phyloP scores from a whole-genome alignment of 2,113 vertebrate genomes.

The Peromyscus polionotus region DNA sequence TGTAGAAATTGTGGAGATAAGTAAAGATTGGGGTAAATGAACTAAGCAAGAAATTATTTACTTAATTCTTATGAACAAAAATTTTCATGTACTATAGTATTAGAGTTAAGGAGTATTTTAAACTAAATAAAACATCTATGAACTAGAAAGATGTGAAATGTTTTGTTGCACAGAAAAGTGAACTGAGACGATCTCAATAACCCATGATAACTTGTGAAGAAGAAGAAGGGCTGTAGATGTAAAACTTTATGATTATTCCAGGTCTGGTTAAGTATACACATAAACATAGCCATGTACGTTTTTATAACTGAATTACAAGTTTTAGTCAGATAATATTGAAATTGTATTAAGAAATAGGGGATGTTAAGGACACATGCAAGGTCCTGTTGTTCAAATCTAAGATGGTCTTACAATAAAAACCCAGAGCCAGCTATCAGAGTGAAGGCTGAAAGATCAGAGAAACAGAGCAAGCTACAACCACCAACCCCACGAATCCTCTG shows the following conservation, averaged over 20 bases:
- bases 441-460: no score
- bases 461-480: no score
- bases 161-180: neutral
- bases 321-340: neutral
- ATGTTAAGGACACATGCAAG: neutral
- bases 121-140: neutral
- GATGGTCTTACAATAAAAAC: no score
- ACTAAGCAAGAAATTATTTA: neutral
- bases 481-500: no score
- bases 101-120: neutral
- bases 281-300: neutral
- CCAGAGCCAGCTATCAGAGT: no score
- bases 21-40: neutral
- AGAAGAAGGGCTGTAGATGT: neutral
- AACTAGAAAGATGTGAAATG: neutral
- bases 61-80: neutral
- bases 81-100: neutral
- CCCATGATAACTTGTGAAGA: neutral
- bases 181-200: neutral
- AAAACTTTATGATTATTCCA: neutral
- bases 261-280: neutral
- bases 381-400: no score
- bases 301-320: neutral
- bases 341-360: neutral
- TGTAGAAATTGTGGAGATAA: neutral